Evolutionary conservation across 1,140 invertebrate species (phyloP).

Genomic region (Camponotus pennsylvanicus): DNA sequence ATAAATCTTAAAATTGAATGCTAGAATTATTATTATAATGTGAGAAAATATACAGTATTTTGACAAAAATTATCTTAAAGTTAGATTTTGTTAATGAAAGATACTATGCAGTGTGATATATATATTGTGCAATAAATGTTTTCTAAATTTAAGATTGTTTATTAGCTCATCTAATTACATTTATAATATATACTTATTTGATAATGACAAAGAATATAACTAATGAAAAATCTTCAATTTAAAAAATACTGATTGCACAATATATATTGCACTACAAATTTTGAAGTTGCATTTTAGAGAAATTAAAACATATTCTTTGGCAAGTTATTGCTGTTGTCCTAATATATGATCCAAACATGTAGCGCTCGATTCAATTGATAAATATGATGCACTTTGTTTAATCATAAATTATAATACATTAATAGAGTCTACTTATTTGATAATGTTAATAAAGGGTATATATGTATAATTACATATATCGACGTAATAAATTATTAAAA

Average conservation of each 20-base stretch:
- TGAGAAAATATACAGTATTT: neutral
- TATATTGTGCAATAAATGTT: constrained; percentile 1
- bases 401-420: constrained; percentile 5
- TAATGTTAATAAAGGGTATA: constrained; percentile 26
- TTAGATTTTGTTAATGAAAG: neutral
- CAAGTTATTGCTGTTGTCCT: constrained; percentile 5
- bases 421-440: constrained; percentile 19
- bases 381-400: constrained; percentile 23
- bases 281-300: neutral
- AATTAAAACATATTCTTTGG: constrained; percentile 25
- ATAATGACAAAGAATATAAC: constrained; percentile 67
- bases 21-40: neutral
- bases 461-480: constrained; percentile 39
- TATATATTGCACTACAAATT: constrained; percentile 3
- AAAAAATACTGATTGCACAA: constrained; percentile 71
- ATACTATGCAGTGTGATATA: constrained; percentile 1
- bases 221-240: constrained; percentile 71
- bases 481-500: constrained; percentile 62
- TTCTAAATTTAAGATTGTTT: constrained; percentile 22
- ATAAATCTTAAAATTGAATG: constrained; percentile 7
- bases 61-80: constrained; percentile 19
- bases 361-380: constrained; percentile 15
- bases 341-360: neutral
- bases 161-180: constrained; percentile 30
- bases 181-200: constrained; percentile 43